These are phyloP conservation scores for Lophochroa leadbeateri DNA, from an alignment of 2,113 vertebrate species.

Conservation along the genomic window DNA sequence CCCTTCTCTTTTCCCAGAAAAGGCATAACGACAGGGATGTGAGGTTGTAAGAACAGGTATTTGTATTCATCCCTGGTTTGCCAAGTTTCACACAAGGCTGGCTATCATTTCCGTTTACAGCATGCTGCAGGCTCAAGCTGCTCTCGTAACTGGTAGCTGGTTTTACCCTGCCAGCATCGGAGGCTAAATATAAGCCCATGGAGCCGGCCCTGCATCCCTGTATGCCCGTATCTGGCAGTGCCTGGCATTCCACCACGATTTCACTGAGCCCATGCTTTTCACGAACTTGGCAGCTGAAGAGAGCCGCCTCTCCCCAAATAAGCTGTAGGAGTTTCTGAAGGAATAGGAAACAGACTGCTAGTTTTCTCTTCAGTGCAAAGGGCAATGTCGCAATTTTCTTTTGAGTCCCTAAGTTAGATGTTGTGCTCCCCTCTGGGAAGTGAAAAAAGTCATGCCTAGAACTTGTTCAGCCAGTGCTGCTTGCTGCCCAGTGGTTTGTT, in stretches of 20 bases:
- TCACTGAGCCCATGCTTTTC: conserved; percentile 17
- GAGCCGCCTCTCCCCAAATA: background rate
- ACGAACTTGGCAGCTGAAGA: conserved; percentile 36
- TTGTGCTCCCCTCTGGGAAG: background rate
- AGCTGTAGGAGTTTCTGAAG: conserved; percentile 26
- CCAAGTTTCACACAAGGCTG: background rate
- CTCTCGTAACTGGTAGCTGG: background rate
- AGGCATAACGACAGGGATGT: background rate
- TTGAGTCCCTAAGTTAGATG: background rate
- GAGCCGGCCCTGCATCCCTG: background rate
- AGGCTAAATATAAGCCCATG: conserved; percentile 50
- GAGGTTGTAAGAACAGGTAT: background rate
- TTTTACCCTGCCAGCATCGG: conserved; percentile 1
- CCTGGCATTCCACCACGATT: background rate
- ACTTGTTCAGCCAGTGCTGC: background rate
- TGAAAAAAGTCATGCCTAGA: background rate
- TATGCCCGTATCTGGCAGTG: conserved; percentile 33
- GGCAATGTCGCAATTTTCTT: background rate
- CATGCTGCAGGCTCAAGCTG: background rate
- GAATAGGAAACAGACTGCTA: conserved; percentile 40
- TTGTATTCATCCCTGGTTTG: background rate
- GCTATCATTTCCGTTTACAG: background rate
- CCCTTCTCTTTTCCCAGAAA: background rate
- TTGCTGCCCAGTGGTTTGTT: background rate
- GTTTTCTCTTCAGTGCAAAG: conserved; percentile 22